Evolutionary conservation across 2,797 vertebrate genomes (phyloP).

Genomic region (Gouania willdenowi): DNA sequence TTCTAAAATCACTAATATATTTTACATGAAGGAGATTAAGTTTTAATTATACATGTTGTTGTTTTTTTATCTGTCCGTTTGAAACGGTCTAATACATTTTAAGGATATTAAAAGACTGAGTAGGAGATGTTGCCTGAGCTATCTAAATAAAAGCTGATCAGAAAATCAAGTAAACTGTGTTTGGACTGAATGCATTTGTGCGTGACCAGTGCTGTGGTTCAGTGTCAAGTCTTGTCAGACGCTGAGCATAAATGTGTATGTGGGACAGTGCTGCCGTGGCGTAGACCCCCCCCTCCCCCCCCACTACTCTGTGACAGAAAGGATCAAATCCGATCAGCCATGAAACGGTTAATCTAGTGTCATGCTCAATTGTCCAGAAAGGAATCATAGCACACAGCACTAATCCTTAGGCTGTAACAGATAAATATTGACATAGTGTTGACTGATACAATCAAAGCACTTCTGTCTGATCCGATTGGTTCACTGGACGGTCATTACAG

Average conservation of each 20-base stretch:
- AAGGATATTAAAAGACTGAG: background rate
- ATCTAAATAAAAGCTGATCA: conserved; percentile 1
- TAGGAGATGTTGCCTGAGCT: background rate
- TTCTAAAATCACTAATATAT: no score
- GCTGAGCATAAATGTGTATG: conserved; percentile 47
- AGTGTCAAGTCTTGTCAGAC: conserved; percentile 38
- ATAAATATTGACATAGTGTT: conserved; percentile 67
- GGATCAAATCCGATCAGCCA: conserved; percentile 57
- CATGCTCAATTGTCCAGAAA: conserved; percentile 58
- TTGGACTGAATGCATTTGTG: conserved; percentile 2
- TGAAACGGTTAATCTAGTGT: conserved; percentile 65
- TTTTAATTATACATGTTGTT: no score
- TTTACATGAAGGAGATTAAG: no score
- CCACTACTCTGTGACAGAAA: conserved; percentile 19
- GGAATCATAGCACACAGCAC: conserved; percentile 49
- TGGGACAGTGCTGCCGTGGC: conserved; percentile 42
- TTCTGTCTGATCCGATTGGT: background rate
- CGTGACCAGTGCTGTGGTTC: conserved; percentile 5
- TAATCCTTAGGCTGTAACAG: conserved; percentile 54
- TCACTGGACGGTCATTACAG: background rate
- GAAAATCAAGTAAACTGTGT: background rate
- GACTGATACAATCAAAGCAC: conserved; percentile 59
- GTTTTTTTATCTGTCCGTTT: no score
- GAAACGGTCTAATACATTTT: no score
- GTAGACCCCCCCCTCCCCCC: conserved; percentile 14